These are phyloP conservation scores for Cairina moschata DNA, from an alignment of 2,113 vertebrate species.

Conservation along the genomic window DNA sequence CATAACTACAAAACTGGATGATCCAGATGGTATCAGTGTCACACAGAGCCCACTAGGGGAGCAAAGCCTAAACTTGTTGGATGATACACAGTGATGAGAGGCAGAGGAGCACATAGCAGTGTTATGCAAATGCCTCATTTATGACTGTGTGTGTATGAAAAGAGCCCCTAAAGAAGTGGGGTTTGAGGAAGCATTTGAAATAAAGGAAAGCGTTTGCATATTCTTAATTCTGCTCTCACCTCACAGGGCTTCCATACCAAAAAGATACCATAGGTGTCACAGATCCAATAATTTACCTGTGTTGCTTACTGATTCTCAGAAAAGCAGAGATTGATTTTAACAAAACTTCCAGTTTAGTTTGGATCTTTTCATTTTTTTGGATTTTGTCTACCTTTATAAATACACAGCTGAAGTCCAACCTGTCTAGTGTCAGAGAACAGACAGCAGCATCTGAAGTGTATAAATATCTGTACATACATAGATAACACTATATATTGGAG, in stretches of 20 bases:
- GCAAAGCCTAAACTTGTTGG: background rate
- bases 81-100: accelerated
- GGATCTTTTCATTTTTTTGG: background rate
- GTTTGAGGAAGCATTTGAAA: background rate
- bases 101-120: background rate
- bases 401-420: background rate
- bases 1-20: accelerated
- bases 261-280: accelerated
- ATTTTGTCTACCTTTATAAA: background rate
- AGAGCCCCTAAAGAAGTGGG: background rate
- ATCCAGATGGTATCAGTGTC: background rate
- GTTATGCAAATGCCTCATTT: background rate
- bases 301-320: background rate
- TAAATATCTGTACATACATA: background rate
- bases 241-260: background rate
- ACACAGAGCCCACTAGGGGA: background rate
- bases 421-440: background rate
- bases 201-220: background rate
- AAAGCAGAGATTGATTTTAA: background rate
- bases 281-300: background rate
- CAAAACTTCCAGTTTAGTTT: background rate
- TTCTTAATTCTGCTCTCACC: background rate
- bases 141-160: background rate
- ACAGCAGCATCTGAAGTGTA: background rate
- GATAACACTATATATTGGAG: background rate